These are phyloP conservation scores for Cinclus mexicanus DNA, from an alignment of 2,113 vertebrate species.

Conservation along the genomic window DNA sequence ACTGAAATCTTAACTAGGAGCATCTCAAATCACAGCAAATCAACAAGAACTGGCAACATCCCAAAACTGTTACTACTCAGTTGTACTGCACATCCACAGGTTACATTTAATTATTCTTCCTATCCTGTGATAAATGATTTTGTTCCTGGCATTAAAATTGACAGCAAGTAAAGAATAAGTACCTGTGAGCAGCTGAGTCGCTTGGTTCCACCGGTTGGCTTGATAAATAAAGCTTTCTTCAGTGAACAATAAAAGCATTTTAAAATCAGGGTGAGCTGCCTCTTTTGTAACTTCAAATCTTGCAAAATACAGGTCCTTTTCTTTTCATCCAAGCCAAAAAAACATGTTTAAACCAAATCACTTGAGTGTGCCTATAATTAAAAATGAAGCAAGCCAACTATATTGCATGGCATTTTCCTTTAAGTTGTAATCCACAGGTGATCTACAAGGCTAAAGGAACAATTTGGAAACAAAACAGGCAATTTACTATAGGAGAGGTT, in stretches of 20 bases:
- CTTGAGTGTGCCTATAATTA: neutral
- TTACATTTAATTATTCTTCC: neutral
- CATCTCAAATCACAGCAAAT: neutral
- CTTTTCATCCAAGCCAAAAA: neutral
- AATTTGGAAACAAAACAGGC: constrained; percentile 1
- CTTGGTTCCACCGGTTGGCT: neutral
- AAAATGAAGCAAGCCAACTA: neutral
- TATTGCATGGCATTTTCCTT: neutral
- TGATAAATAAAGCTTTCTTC: neutral
- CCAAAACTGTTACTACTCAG: neutral
- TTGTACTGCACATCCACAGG: neutral
- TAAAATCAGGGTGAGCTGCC: neutral
- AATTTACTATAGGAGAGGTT: neutral
- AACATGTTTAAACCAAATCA: neutral
- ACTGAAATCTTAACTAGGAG: neutral
- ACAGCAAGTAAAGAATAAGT: neutral
- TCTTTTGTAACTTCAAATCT: neutral
- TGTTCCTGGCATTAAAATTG: neutral
- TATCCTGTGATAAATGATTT: neutral
- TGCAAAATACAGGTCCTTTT: neutral
- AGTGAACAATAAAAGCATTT: neutral
- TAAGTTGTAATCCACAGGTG: neutral
- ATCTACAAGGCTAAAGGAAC: neutral
- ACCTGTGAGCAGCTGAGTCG: neutral
- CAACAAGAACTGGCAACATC: neutral